phyloP scores from a whole-genome alignment of 2,888 invertebrate genomes.

The Drosophila recens region DNA sequence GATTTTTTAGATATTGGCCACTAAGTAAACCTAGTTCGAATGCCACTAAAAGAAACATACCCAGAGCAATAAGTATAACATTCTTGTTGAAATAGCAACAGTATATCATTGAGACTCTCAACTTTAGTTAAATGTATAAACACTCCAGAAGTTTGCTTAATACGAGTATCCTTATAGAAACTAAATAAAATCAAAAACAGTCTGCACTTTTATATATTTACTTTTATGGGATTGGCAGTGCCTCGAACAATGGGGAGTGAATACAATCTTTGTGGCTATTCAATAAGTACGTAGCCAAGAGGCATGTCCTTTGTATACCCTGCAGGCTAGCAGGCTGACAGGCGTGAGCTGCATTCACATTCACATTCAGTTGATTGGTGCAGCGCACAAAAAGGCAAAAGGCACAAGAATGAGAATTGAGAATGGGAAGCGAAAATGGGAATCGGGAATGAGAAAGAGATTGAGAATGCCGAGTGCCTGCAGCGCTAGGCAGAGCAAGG shows the following conservation, averaged over 20 bases:
- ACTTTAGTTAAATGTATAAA: background rate
- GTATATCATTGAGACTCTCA: too few species aligned
- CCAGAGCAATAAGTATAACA: too few species aligned
- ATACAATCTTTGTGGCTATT: conserved; percentile 51
- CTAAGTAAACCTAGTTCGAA: too few species aligned
- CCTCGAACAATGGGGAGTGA: conserved; percentile 5
- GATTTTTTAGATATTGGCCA: too few species aligned
- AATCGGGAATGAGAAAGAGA: background rate
- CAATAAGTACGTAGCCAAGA: conserved; percentile 53
- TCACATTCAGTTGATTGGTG: conserved; percentile 68
- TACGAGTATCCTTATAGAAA: background rate
- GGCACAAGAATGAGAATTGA: conserved; percentile 23
- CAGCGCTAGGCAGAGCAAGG: conserved; percentile 23
- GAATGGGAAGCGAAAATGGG: background rate
- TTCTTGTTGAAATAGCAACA: too few species aligned
- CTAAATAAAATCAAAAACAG: background rate
- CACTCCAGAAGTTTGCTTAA: background rate
- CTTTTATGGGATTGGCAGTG: background rate
- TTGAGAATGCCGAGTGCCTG: conserved; percentile 51
- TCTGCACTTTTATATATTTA: conserved; percentile 1
- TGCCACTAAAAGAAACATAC: too few species aligned
- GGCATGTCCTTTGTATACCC: conserved; percentile 28
- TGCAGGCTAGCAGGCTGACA: conserved; percentile 23
- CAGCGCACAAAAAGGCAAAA: conserved; percentile 41
- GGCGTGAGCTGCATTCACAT: conserved; percentile 67